phyloP scores from a whole-genome alignment of 2,113 vertebrate genomes.

The Rostratula benghalensis region DNA sequence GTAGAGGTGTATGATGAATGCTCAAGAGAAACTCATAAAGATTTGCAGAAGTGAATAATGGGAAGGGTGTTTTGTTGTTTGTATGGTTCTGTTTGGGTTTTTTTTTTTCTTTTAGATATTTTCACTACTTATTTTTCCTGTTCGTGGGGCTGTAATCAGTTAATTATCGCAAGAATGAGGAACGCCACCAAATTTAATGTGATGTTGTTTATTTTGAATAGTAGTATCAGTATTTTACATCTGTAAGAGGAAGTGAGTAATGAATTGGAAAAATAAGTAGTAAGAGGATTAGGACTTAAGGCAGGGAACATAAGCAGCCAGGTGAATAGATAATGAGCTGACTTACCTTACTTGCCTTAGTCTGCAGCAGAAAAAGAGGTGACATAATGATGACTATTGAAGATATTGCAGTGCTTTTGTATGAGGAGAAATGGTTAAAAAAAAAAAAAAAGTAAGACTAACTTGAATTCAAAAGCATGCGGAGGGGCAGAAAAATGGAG shows the following conservation, averaged over 20 bases:
- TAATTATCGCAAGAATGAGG: background rate
- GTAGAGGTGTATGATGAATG: fast-evolving
- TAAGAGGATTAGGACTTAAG: background rate
- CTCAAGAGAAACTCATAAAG: background rate
- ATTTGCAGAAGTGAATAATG: background rate
- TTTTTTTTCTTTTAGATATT: background rate
- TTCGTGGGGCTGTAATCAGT: background rate
- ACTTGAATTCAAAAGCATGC: background rate
- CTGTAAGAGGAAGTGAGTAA: background rate
- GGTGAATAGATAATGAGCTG: background rate
- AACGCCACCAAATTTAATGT: background rate
- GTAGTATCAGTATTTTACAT: background rate
- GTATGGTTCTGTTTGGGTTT: background rate
- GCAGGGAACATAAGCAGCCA: background rate
- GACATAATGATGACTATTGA: background rate
- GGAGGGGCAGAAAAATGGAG: background rate
- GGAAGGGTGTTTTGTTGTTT: background rate
- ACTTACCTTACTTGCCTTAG: background rate
- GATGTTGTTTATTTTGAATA: background rate
- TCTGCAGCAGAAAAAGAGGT: background rate
- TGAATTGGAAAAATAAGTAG: background rate
- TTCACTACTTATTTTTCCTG: background rate
- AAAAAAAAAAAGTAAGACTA: background rate
- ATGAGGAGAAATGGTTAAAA: background rate
- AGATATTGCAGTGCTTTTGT: background rate